Evolutionary conservation across 2,888 invertebrate species (phyloP), one percentile per base, ranked within the genome.

Genomic region (Drosophila prostipennis): DNA sequence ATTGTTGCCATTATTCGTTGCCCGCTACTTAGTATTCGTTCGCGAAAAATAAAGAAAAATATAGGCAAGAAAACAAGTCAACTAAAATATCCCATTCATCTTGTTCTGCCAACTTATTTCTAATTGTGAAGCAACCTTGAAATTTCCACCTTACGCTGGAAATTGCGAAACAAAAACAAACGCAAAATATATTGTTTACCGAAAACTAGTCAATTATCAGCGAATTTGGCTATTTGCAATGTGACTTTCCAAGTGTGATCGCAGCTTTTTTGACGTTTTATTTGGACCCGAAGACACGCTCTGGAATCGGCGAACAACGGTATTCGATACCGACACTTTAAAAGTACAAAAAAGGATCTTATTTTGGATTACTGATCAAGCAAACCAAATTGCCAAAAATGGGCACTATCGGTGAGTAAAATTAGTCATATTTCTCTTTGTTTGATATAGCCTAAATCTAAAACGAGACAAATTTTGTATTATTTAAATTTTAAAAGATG

Each of bases 171-270:
- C 51, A 57, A 59, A 43, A 63, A 56, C 29, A 74, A 32, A 26
- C 34, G 37, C 11, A 64, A 37, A 54, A 54, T 55, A 55, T 61
- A 71, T 54, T 77, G 52, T 51, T 72, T 49, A 74, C 83, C 72
- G 19, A 49, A 48, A 64, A 63, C 48, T 64, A 63, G 61, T 64
- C 48, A 63, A 48, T 48, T 63, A 64, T 48, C 13, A 29, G 64
- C 65, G 46, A 40, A 29, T 57, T 61, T 23, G 34, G 59, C 52
- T 29, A 53, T 72, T 84, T 89, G 84, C 89, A 84, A 84, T 84
- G 84, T 84, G 84, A 84, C 89, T 88, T 57, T 79, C 43, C 57
- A 76, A 78, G 81, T 87, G 89, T 68, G 55, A 76, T 37, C 68
- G 65, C 68, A 54, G 71, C 54, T 68, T 61, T 59, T 61, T 71